phyloP scores from a whole-genome alignment of 2,888 invertebrate species.

The Tuta absoluta region DNA sequence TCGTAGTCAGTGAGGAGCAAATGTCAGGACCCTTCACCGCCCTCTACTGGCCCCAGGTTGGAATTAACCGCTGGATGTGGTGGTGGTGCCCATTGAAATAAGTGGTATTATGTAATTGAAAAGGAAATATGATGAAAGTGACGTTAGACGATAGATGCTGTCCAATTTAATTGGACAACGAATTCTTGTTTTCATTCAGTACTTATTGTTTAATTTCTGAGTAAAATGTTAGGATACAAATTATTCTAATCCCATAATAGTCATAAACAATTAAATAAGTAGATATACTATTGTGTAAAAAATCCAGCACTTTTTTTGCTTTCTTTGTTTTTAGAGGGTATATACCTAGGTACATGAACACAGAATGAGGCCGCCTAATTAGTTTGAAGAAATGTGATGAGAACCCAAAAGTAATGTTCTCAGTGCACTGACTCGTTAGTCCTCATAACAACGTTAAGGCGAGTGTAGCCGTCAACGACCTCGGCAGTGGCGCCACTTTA shows the following conservation, averaged over 20 bases:
- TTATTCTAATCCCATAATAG: no score
- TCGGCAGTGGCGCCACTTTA: no score
- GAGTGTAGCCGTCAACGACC: no score
- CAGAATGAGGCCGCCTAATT: neutral
- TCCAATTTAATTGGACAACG: neutral
- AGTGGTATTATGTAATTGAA: conserved; percentile 11
- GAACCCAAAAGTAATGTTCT: neutral
- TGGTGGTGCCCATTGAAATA: conserved; percentile 6
- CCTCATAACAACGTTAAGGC: neutral
- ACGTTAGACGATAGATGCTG: neutral
- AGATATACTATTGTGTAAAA: no score
- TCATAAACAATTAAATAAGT: no score
- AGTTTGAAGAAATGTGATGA: neutral
- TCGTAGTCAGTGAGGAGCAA: conserved; percentile 18
- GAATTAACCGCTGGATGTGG: conserved; percentile 15
- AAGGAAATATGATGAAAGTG: neutral
- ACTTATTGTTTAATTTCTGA: no score
- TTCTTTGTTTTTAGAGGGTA: neutral
- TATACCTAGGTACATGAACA: no score
- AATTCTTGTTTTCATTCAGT: neutral
- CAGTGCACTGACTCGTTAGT: neutral
- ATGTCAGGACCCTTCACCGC: conserved; percentile 33
- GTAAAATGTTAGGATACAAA: no score
- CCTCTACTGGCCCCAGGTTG: conserved; percentile 1
- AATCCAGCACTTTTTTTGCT: no score